These are phyloP conservation scores for Lepidotrigona ventralis DNA, from an alignment of 1,140 invertebrate species.

Conservation along the genomic window DNA sequence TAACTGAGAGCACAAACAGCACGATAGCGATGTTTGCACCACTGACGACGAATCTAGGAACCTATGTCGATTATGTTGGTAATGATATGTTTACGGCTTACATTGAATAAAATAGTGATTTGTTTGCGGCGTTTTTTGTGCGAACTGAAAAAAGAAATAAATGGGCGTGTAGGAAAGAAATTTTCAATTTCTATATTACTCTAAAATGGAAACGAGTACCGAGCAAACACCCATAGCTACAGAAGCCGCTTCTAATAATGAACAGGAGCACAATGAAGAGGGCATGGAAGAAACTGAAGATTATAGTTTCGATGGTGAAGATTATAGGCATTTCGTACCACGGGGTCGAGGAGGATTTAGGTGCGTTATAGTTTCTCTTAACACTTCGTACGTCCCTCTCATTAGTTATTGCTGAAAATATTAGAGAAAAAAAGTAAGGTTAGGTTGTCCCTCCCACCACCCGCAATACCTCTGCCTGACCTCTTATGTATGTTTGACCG, in stretches of 20 bases:
- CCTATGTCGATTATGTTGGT: constrained; percentile 45
- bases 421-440: constrained; percentile 39
- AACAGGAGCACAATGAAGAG: constrained; percentile 75
- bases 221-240: constrained; percentile 58
- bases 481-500: constrained; percentile 4
- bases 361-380: constrained; percentile 63
- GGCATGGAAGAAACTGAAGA: constrained; percentile 74
- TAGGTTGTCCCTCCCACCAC: constrained; percentile 17
- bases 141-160: constrained; percentile 45
- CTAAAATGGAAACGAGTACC: constrained; percentile 69
- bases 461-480: neutral
- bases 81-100: constrained; percentile 64
- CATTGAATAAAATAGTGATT: constrained; percentile 66
- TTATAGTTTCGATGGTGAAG: constrained; percentile 75
- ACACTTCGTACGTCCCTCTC: neutral
- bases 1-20: too few relatives aligned
- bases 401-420: constrained; percentile 24
- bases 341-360: constrained; percentile 77
- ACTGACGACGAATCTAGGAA: constrained; percentile 33
- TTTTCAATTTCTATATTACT: constrained; percentile 12
- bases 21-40: constrained; percentile 7
- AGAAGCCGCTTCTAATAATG: constrained; percentile 61
- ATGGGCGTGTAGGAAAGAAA: constrained; percentile 52
- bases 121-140: constrained; percentile 65
- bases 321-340: constrained; percentile 77